Base-by-base conservation (phyloP, 2,797 vertebrate genomes). In the Atherinosoma microstoma region DNA sequence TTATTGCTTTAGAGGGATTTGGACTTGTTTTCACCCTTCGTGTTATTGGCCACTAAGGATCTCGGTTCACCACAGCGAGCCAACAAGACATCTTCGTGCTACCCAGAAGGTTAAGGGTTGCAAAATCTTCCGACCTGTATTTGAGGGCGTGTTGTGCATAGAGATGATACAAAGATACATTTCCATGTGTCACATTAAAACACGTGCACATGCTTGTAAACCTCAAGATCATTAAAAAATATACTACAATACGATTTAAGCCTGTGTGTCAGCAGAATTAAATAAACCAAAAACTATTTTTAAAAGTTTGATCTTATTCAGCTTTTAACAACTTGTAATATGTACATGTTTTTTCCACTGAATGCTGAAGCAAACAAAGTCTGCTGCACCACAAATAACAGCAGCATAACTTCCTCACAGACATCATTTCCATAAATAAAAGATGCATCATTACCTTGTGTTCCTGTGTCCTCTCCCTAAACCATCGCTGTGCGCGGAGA, bases 401-500 rank as follows among this genome's bases (percentile, higher is more conserved):
- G 12, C 51, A n/a, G 22, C 10, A 4, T 34, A 6, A 73, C 45
- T 1, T 2, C 10, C 4, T 45, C 34, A 2, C 34, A 60, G n/a
- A 59, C 5, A 16, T 9, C 9, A 12, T 15, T 8, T 40, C 12
- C 47, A 8, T 8, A n/a, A 65, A 59, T 1, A 42, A 58, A 58
- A 75, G 30, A 6, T 1, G 2, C 12, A 24, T 10, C 13, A 18
- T 84, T 91, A 92, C 91, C 90, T 89, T 27, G 54, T 61, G 4
- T 56, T 67, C 45, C 12, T 9, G 13, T 3, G 20, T 69, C 40
- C 30, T 62, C 8, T 64, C 34, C 22, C 5, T 64, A 29, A 45
- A 54, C 51, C 32, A 51, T 65, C 75, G 32, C 58, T 24, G 12
- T 6, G 57, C 32, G 53, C 4, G 29, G 24, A 65, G 53, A 4